Evolutionary conservation across 2,113 vertebrate species (phyloP).

Genomic region (Gambusia affinis): DNA sequence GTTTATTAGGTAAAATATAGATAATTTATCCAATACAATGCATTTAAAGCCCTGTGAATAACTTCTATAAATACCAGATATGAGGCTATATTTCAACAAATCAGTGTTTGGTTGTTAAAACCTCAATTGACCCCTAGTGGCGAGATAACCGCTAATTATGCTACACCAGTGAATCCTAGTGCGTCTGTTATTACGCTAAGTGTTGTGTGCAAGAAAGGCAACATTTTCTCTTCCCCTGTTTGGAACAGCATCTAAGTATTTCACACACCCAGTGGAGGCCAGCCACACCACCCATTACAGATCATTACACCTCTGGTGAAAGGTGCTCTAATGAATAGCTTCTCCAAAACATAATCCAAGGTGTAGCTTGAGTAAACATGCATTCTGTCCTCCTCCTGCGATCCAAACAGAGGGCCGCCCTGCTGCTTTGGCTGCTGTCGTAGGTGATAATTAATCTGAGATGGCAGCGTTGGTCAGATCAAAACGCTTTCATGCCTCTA

Average conservation of each 20-base stretch:
- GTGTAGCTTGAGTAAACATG: neutral
- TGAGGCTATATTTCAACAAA: too few species aligned
- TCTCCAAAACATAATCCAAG: slow-evolving; percentile 13
- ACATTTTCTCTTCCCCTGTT: slow-evolving; percentile 36
- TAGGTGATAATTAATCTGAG: slow-evolving; percentile 55
- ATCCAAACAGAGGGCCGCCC: slow-evolving; percentile 37
- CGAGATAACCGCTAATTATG: too few species aligned
- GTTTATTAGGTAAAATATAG: too few species aligned
- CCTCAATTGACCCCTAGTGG: too few species aligned
- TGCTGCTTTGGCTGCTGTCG: slow-evolving; percentile 58
- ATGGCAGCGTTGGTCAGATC: slow-evolving; percentile 23
- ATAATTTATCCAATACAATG: too few species aligned
- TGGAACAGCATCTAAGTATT: slow-evolving; percentile 45
- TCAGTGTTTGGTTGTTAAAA: too few species aligned
- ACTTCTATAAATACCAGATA: too few species aligned
- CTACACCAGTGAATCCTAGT: too few species aligned
- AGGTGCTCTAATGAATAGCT: slow-evolving; percentile 9
- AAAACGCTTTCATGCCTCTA: slow-evolving; percentile 49
- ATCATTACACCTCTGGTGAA: slow-evolving; percentile 39
- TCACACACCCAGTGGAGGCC: slow-evolving; percentile 59
- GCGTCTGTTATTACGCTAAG: neutral
- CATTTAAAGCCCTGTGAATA: too few species aligned
- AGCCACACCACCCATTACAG: slow-evolving; percentile 55
- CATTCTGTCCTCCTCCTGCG: neutral
- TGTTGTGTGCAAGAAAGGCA: slow-evolving; percentile 2